phyloP scores from a whole-genome alignment of 2,888 invertebrate species.

The Athalia circularis region DNA sequence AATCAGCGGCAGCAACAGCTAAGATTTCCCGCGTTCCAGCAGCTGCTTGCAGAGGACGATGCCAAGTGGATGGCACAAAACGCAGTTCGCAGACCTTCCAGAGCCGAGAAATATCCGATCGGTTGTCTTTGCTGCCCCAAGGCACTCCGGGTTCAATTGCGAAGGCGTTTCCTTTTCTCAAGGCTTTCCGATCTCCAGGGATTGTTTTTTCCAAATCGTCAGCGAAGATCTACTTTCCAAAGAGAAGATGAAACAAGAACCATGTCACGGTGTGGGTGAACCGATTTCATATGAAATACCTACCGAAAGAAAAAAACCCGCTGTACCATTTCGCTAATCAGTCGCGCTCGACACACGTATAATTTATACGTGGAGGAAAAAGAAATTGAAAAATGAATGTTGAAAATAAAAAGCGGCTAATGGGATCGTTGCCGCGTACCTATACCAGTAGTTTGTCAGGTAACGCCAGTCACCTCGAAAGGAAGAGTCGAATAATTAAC shows the following conservation, averaged over 20 bases:
- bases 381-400: no score
- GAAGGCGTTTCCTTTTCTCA: background rate
- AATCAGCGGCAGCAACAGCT: constrained; percentile 16
- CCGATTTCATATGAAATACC: no score
- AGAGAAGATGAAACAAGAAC: no score
- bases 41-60: constrained; percentile 17
- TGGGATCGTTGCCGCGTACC: no score
- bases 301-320: no score
- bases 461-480: background rate
- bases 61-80: background rate
- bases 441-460: background rate
- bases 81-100: background rate
- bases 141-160: background rate
- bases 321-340: no score
- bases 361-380: no score
- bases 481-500: constrained; percentile 10
- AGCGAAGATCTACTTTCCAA: no score
- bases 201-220: no score
- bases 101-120: background rate
- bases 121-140: background rate
- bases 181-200: background rate
- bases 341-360: no score
- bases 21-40: constrained; percentile 30
- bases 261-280: no score
- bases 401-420: no score